Conservation (phyloP, 2,888 invertebrate species). For the Reticulitermes lucifugus region DNA sequence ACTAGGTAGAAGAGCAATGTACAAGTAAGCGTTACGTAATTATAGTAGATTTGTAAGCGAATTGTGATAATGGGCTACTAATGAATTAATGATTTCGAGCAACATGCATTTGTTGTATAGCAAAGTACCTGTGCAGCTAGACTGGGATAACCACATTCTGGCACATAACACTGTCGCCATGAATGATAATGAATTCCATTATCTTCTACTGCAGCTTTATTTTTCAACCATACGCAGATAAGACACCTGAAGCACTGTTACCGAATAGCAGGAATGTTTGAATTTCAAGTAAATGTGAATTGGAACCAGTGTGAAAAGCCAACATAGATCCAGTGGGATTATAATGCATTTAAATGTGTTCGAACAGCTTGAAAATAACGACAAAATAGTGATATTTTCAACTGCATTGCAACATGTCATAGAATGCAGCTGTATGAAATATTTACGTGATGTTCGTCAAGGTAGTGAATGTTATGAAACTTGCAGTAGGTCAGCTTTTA, state of each 20-base stretch:
- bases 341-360: background rate
- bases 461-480: too few species aligned
- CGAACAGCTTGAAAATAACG: background rate
- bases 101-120: background rate
- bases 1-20: too few species aligned
- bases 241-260: background rate
- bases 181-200: constrained; percentile 6
- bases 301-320: background rate
- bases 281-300: background rate
- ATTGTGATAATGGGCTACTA: background rate
- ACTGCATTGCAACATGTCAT: background rate
- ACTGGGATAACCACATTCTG: background rate
- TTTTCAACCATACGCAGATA: background rate
- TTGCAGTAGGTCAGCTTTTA: too few species aligned
- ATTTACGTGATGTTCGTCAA: too few species aligned
- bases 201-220: background rate
- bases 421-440: background rate
- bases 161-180: background rate
- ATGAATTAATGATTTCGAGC: background rate
- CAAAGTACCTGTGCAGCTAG: background rate
- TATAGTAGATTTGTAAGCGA: background rate
- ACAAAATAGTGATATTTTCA: background rate
- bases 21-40: background rate
- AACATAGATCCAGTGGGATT: background rate
- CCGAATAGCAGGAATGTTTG: background rate